A percentile compares a stretch with the other conserved stretches of the same genome.
Conservation (phyloP, 2,797 vertebrate species). For the Odontamblyopus rebecca region DNA sequence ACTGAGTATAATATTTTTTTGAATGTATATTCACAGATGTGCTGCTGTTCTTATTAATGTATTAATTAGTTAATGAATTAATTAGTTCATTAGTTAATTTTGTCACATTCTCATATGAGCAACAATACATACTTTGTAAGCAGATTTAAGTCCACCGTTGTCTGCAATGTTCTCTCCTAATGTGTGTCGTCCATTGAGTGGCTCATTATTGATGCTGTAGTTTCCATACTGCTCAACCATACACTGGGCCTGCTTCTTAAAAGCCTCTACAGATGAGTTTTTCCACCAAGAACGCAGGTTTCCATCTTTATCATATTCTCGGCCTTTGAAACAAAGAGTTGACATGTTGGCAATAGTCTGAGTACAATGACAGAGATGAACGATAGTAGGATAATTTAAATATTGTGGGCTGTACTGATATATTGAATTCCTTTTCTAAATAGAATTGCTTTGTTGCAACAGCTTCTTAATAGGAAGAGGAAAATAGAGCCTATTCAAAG, state of each 20-base stretch:
- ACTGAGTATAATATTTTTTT: background rate
- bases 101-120: background rate
- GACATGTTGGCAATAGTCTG: background rate
- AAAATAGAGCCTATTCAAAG: background rate
- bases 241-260: conserved; percentile 90
- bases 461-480: background rate
- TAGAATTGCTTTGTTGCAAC: background rate
- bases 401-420: too few relatives aligned
- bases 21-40: background rate
- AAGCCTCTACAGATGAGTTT: conserved; percentile 94
- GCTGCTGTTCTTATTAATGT: background rate
- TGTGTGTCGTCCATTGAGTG: conserved; percentile 90
- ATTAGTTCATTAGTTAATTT: too few relatives aligned
- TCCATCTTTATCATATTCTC: conserved; percentile 95
- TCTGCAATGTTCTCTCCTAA: conserved; percentile 97
- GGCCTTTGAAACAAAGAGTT: conserved; percentile 72
- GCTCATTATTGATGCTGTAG: conserved; percentile 90
- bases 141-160: conserved; percentile 94
- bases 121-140: conserved; percentile 84
- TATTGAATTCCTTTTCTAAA: too few relatives aligned
- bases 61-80: too few relatives aligned
- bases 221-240: conserved; percentile 95
- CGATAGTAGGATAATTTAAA: too few relatives aligned
- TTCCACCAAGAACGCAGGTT: conserved; percentile 98
- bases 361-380: background rate